phyloP scores from a whole-genome alignment of 2,888 invertebrate genomes.

The Pollenia angustigena region DNA sequence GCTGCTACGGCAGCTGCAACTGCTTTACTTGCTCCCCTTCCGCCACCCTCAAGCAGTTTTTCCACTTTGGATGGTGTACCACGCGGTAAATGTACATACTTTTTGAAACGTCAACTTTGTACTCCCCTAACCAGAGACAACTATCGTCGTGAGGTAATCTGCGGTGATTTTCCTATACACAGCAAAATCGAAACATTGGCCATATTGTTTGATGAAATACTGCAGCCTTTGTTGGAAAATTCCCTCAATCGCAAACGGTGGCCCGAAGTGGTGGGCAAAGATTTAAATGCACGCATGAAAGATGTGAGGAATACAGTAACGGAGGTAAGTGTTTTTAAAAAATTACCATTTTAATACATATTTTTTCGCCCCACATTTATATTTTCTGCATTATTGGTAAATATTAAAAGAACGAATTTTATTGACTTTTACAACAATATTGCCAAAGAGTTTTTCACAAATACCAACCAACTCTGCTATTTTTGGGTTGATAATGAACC shows the following conservation, averaged over 20 bases:
- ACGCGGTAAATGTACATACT: slow-evolving; percentile 85
- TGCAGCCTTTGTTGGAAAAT: slow-evolving; percentile 90
- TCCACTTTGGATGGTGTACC: slow-evolving; percentile 82
- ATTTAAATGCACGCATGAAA: slow-evolving; percentile 89
- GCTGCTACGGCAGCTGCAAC: slow-evolving; percentile 77
- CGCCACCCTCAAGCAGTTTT: slow-evolving; percentile 81
- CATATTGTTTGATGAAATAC: slow-evolving; percentile 89
- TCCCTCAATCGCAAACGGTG: slow-evolving; percentile 88
- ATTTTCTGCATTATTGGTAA: slow-evolving; percentile 79
- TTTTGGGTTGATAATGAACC: background rate
- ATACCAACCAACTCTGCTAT: background rate
- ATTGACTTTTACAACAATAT: slow-evolving; percentile 23
- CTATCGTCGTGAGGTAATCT: slow-evolving; percentile 85
- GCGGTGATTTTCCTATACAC: slow-evolving; percentile 89
- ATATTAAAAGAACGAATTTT: slow-evolving; percentile 73
- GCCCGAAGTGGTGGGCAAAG: slow-evolving; percentile 89
- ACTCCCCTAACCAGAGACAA: slow-evolving; percentile 81
- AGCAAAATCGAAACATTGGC: slow-evolving; percentile 90
- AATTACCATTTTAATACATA: background rate
- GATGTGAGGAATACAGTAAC: slow-evolving; percentile 85
- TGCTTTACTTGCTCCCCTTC: slow-evolving; percentile 78
- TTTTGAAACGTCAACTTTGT: slow-evolving; percentile 82
- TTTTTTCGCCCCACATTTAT: slow-evolving; percentile 1
- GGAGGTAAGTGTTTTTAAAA: slow-evolving; percentile 77
- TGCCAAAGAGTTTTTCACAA: background rate